Conservation (phyloP, 2,797 vertebrate genomes). For the Sitta carolinensis region DNA sequence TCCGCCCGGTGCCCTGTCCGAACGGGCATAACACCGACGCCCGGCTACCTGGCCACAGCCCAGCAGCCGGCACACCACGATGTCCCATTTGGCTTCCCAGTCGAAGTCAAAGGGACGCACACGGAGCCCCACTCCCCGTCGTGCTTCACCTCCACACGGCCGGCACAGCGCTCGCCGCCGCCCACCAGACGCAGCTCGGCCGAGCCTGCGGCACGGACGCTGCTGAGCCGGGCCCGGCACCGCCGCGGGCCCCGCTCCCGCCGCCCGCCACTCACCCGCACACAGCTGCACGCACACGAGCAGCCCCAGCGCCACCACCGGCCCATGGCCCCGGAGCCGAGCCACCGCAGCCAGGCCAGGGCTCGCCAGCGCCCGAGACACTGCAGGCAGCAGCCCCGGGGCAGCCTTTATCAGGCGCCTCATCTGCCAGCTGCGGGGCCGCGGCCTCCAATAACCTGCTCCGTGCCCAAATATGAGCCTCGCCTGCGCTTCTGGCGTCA, state of each 20-base stretch:
- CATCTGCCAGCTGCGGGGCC: neutral
- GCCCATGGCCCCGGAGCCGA: neutral
- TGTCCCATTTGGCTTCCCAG: fast-evolving
- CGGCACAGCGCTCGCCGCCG: neutral
- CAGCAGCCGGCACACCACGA: neutral
- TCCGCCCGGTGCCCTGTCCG: neutral
- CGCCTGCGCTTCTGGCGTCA: constrained; percentile 14
- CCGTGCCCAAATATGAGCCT: constrained; percentile 42
- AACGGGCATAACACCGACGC: neutral
- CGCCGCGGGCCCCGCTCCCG: neutral
- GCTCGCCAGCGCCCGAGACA: neutral
- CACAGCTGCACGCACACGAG: neutral
- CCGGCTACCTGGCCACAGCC: neutral
- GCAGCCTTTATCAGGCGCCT: neutral
- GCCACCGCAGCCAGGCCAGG: fast-evolving
- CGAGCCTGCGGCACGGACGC: neutral
- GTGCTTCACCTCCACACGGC: constrained; percentile 12
- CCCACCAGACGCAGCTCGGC: neutral
- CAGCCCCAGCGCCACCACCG: neutral
- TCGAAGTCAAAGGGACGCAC: neutral
- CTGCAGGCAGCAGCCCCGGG: neutral
- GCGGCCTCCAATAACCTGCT: constrained; percentile 36
- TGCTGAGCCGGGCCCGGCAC: neutral
- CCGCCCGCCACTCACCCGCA: neutral
- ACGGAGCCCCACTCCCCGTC: neutral